Conservation (phyloP, 2,797 vertebrate species). For the Selene dorsalis region DNA sequence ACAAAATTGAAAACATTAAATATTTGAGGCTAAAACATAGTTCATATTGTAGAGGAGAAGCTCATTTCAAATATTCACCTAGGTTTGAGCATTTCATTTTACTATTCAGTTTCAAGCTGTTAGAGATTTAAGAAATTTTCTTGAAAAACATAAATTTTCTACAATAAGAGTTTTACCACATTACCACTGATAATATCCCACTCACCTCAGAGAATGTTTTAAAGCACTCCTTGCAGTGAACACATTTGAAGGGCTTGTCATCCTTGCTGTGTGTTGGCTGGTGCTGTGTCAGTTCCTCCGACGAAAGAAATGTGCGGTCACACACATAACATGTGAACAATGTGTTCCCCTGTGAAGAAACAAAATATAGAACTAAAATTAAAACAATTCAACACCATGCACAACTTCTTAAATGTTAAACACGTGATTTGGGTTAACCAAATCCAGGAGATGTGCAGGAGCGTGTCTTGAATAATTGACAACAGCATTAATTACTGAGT, state of each 20-base stretch:
- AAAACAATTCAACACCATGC: background rate
- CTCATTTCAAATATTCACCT: background rate
- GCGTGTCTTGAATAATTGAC: background rate
- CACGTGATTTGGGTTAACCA: background rate
- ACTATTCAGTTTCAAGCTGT: background rate
- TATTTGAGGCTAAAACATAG: background rate
- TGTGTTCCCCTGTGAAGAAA: slow-evolving; percentile 81
- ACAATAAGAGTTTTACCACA: too few relatives aligned
- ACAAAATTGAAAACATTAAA: fast-evolving
- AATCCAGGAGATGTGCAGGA: background rate
- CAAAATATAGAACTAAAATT: background rate
- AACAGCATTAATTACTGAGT: background rate
- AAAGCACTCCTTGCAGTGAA: slow-evolving; percentile 86
- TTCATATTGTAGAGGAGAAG: background rate
- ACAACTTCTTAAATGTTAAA: background rate
- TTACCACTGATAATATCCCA: background rate
- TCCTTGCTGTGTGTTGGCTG: slow-evolving; percentile 88
- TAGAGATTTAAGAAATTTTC: background rate
- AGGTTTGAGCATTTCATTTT: background rate
- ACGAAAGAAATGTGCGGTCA: slow-evolving; percentile 86
- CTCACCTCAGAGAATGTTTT: slow-evolving; percentile 87
- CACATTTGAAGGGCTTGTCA: slow-evolving; percentile 88
- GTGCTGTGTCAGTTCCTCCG: slow-evolving; percentile 86
- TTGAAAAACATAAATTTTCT: too few relatives aligned
- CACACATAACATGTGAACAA: slow-evolving; percentile 91